Evolutionary conservation across 1,140 invertebrate species (phyloP), one percentile per base, ranked within the genome.

Genomic region (Dryas iulia): DNA sequence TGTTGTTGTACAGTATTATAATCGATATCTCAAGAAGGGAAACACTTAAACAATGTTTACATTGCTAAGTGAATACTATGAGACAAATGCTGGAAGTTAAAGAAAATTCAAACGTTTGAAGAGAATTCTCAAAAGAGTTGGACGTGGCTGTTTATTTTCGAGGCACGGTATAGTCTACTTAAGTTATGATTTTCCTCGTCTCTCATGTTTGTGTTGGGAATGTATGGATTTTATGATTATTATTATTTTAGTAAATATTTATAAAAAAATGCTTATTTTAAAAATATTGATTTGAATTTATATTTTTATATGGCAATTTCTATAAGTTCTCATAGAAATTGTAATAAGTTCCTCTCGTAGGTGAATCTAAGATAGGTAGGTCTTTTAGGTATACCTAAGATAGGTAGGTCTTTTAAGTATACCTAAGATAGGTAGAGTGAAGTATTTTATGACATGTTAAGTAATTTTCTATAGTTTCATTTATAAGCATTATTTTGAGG

Each of bases 121-220:
- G 63, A 28, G 23, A 65, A 39, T 23, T 65, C 24, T 54, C 54
- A 57, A 58, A 65, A 65, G 31, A 26, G 12, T 57, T 57, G 53
- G 30, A 53, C 25, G 7, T 28, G 53, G 4, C 53, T 65, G 53
- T 65, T 65, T 65, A 39, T 52, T 62, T 62, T 62, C 59, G 39
- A 52, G 59, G 39, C 59, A 52, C 52, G 10, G 52, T 35, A 21
- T 56, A 31, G 39, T 63, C 47, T 56, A 65, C 53, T 56, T 56
- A 65, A 65, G 47, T 65, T 65, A 56, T 65, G 62, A 39, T 57
- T 65, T 33, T 31, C 53, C 28, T 65, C 62, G 52, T 65, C 53
- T 33, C n/a, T 14, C 26, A 52, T 26, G 23, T 56, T 18, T 23
- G 10, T 14, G 52, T 39, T 54, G 30, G 53, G 14, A 35, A 18